Evolutionary conservation across 2,888 invertebrate species (phyloP), one percentile per base, ranked within the genome.

Genomic region (Cheiracanthium punctorium): DNA sequence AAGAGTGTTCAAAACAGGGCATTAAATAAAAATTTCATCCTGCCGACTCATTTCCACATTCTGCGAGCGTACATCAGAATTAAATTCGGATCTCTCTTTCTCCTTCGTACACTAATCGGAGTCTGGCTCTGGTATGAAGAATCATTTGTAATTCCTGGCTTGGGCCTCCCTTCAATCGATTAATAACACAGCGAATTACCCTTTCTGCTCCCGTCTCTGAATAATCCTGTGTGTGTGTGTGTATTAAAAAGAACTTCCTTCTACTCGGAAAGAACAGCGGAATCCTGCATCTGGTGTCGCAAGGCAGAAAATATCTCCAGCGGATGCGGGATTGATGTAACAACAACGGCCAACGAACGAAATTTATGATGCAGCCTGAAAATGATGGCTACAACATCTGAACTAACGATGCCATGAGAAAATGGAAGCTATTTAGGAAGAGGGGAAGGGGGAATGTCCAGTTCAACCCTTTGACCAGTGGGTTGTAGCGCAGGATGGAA

Each of bases 391-490:
- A 41, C 52, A 37, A 79, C 67, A 37, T 73, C 74, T 58, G 64
- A 70, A 69, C 75, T 81, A 81, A 74, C 80, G 80, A 81, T 65
- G 73, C 67, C 52, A 58, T 41, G 72, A 77, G 77, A 84, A 84
- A 84, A 73, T 77, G 72, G 71, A 41, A 64, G 76, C 69, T 37
- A 69, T 37, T 69, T 32, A 37, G 69, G 69, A 69, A 24, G 33
- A 12, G 67, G 33, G 69, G 69, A 69, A 24, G 33, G 20, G 67
- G 33, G 64, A 70, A 75, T 75, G 82, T 75, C 82, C 82, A 70
- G 29, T 70, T 82, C 79, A 73, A 69, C 79, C 84, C 82, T 85
- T 79, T 85, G 84, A 85, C 84, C 84, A 85, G 64, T 30, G 72
- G 76, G 76, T 82, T 82, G 82, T 82, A 82, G 76, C 76, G 24